phyloP scores from a whole-genome alignment of 64 coral and sea anemone species.

The Stichodactyla mertensii region DNA sequence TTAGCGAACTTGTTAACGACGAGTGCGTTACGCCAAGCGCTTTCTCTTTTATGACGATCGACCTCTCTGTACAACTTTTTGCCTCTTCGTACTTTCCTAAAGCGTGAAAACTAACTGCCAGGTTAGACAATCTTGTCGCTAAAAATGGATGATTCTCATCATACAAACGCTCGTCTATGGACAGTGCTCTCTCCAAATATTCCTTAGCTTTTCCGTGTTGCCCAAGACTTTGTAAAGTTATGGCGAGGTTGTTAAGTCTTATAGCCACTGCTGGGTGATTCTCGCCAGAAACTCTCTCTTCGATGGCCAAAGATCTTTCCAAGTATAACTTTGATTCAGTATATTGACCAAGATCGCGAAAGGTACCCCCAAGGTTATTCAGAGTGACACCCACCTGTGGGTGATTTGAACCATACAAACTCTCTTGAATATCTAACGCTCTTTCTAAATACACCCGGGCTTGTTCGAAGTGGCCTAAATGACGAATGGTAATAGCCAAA shows the following conservation, averaged over 20 bases:
- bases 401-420: background rate
- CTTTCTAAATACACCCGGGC: background rate
- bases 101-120: background rate
- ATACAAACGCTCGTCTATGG: background rate
- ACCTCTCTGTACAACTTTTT: background rate
- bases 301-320: background rate
- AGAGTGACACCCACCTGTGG: background rate
- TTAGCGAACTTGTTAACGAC: background rate
- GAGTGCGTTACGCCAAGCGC: background rate
- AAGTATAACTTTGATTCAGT: background rate
- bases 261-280: background rate
- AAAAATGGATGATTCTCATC: background rate
- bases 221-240: background rate
- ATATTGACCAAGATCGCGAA: background rate
- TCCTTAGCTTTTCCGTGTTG: background rate
- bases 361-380: background rate
- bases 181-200: background rate
- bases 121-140: background rate
- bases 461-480: conserved; percentile 12
- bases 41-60: background rate
- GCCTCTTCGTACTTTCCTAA: background rate
- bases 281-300: background rate
- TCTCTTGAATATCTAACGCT: background rate
- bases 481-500: background rate
- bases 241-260: background rate